Conservation (phyloP, 2,113 vertebrate genomes). For the Daboia siamensis region DNA sequence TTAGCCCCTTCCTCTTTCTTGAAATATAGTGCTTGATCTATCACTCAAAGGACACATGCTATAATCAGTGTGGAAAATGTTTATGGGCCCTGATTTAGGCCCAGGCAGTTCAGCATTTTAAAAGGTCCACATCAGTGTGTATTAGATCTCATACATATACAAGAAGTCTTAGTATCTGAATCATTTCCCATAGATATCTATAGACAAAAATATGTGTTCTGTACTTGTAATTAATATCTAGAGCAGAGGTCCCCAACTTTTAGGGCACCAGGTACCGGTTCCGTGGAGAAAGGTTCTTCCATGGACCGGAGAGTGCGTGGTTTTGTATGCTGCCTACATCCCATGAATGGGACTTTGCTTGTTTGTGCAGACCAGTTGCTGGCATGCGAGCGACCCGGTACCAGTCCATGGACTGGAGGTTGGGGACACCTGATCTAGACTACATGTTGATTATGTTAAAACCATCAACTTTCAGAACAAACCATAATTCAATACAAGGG, state of each 20-base stretch:
- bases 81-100: neutral
- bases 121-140: neutral
- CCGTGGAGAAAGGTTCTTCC: no score
- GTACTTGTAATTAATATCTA: neutral
- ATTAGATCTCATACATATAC: neutral
- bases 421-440: neutral
- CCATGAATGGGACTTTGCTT: no score
- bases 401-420: no score
- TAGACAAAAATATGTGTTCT: neutral
- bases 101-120: neutral
- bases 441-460: neutral
- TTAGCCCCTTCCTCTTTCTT: neutral
- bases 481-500: neutral
- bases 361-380: no score
- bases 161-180: neutral
- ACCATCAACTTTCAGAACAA: neutral
- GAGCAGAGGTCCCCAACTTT: no score
- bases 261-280: no score
- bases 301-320: no score
- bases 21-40: neutral
- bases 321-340: no score
- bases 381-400: no score
- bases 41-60: neutral
- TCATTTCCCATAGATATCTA: neutral
- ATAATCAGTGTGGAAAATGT: neutral